Evolutionary conservation across 2,797 vertebrate species (phyloP), one percentile per base, ranked within the genome.

Genomic region (Gymnothorax reevesii): DNA sequence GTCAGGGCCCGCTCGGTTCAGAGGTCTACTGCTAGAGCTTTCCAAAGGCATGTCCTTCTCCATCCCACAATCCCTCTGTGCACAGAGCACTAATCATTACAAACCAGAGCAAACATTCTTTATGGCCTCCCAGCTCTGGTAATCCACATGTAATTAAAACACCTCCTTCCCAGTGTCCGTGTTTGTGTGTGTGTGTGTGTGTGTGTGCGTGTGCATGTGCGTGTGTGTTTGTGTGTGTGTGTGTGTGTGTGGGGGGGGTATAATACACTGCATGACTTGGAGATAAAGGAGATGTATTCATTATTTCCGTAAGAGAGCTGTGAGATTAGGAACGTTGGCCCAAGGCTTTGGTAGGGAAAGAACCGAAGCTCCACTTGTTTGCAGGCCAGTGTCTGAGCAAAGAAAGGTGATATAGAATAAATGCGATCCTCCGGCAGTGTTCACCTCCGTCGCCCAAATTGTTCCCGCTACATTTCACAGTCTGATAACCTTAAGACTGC

Each of bases 61-160:
- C 71, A 25, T 33, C 62, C 62, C 69, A 10, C 69, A 9, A 42
- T 42, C 71, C 33, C 71, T 42, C 25, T 10, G 25, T 33, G 33
- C 13, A 15, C 13, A 3, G 71, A 75, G 33, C 13, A 10, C 25
- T 75, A 75, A 42, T 75, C 71, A 33, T 42, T 75, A 42, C 27
- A 75, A 75, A 75, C 33, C 71, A 42, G 71, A 12, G 71, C 71
- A 75, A 75, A 42, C 33, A 42, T 75, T 75, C 33, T 10, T 33
- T 75, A 42, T 42, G 33, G 71, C 71, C 71, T 75, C 71, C 25
- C 33, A 42, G 42, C 25, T 33, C 27, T 42, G 9, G 3, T 75
- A 75, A 75, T 42, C 71, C 71, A 27, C 71, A 7, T 69, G 22
- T 75, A 75, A 75, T 75, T 75, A 75, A 75, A 69, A 69, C 71